Conservation (phyloP, 2,113 vertebrate species). For the Prochilodus magdalenae region DNA sequence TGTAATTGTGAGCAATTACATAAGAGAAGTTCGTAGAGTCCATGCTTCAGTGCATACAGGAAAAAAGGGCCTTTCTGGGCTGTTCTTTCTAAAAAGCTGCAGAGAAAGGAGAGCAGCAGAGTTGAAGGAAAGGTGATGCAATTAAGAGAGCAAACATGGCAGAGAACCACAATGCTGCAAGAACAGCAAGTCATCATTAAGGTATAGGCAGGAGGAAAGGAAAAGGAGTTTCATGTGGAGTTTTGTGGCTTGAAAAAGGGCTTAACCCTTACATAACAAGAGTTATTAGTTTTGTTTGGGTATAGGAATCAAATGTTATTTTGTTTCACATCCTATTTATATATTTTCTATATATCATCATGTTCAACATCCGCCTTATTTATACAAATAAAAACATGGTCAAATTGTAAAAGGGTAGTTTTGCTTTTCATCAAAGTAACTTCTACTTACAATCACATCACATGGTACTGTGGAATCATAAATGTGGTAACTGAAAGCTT, state of each 20-base stretch:
- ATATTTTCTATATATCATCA: neutral
- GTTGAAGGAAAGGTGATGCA: conserved; percentile 49
- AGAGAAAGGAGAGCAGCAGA: conserved; percentile 1
- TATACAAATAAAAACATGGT: no score
- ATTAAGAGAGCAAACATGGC: conserved; percentile 21
- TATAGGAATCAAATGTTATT: neutral
- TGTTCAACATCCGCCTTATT: no score
- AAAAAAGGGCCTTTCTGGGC: neutral
- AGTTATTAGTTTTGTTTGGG: neutral
- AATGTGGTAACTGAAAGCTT: no score
- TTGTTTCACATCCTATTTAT: neutral
- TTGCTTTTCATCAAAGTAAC: no score
- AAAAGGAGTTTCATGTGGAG: neutral
- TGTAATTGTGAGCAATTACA: conserved; percentile 3
- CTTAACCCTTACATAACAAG: neutral
- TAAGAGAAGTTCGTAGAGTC: neutral
- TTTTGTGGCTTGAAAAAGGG: conserved; percentile 9
- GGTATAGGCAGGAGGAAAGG: conserved; percentile 21
- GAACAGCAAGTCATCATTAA: conserved; percentile 49
- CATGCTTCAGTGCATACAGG: neutral
- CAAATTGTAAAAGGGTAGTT: no score
- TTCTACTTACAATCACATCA: no score
- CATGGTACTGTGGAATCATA: no score
- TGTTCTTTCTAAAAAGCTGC: neutral
- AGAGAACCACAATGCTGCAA: conserved; percentile 11